Conservation (phyloP, 2,797 vertebrate species). For the Huso huso region DNA sequence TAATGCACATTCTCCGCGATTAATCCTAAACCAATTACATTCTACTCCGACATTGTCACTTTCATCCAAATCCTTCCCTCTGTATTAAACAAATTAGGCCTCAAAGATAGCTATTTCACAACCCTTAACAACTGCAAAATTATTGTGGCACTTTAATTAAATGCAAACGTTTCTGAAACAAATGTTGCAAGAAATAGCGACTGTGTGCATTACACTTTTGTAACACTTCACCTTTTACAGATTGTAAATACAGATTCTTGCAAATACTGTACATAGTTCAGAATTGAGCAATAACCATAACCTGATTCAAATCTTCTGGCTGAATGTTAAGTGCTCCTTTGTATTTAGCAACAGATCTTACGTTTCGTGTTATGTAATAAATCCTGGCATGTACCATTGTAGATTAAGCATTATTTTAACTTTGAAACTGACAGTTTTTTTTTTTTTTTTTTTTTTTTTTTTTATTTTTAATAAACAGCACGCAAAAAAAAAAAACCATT, state of each 20-base stretch:
- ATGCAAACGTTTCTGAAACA: slow-evolving; percentile 16
- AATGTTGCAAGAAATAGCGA: neutral
- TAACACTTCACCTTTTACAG: slow-evolving; percentile 7
- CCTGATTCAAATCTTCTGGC: slow-evolving; percentile 20
- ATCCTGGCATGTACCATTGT: slow-evolving; percentile 6
- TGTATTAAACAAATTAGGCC: slow-evolving; percentile 36
- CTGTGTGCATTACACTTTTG: slow-evolving; percentile 1
- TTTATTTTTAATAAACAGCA: neutral
- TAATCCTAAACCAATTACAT: slow-evolving; percentile 12
- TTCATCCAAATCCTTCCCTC: slow-evolving; percentile 18
- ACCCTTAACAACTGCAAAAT: slow-evolving; percentile 6
- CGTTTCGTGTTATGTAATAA: slow-evolving; percentile 27
- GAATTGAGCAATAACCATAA: neutral
- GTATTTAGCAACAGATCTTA: slow-evolving; percentile 9
- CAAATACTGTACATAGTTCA: no score
- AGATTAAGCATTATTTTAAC: slow-evolving; percentile 1
- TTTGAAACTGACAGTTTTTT: slow-evolving; percentile 1
- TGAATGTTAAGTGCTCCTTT: slow-evolving; percentile 13
- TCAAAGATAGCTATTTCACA: slow-evolving; percentile 30
- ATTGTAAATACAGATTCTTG: slow-evolving; percentile 17
- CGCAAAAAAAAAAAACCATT: neutral
- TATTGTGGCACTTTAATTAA: slow-evolving; percentile 14
- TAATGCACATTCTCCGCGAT: neutral
- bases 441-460: neutral
- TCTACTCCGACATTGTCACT: slow-evolving; percentile 14